Evolutionary conservation across 2,888 invertebrate genomes (phyloP).

Genomic region (Drosophila multiciliata): DNA sequence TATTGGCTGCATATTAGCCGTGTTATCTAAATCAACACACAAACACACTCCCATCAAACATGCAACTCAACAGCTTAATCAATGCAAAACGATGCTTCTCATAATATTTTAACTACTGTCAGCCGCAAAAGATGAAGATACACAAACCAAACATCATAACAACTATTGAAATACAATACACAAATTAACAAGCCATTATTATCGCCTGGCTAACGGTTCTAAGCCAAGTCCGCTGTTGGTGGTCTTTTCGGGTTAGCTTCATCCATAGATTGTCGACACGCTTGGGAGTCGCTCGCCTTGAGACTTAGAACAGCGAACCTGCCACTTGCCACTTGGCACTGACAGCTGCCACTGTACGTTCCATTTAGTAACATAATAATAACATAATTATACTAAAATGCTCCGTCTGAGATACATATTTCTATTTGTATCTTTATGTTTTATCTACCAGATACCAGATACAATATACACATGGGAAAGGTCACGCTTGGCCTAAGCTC

Average conservation of each 20-base stretch:
- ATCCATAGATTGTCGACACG: conserved; percentile 45
- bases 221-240: conserved; percentile 46
- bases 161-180: conserved; percentile 51
- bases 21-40: conserved; percentile 43
- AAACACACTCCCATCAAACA: conserved; percentile 2
- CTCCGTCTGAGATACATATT: conserved; percentile 46
- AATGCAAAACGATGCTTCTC: conserved; percentile 46
- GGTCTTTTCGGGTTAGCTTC: conserved; percentile 4
- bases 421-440: conserved; percentile 48
- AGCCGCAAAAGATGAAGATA: conserved; percentile 57
- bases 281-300: conserved; percentile 69
- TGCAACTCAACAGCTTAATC: conserved; percentile 68
- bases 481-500: conserved; percentile 62
- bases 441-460: conserved; percentile 35
- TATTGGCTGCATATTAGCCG: conserved; percentile 19
- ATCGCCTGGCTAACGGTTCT: conserved; percentile 68
- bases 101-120: conserved; percentile 68
- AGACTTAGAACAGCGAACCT: conserved; percentile 9
- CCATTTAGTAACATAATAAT: conserved; percentile 63
- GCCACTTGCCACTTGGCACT: conserved; percentile 14
- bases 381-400: conserved; percentile 38
- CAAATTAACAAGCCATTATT: conserved; percentile 76
- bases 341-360: conserved; percentile 61
- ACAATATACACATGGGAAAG: conserved; percentile 38
- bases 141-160: conserved; percentile 37